Conservation (phyloP, 2,797 vertebrate species). For the Picus viridis region DNA sequence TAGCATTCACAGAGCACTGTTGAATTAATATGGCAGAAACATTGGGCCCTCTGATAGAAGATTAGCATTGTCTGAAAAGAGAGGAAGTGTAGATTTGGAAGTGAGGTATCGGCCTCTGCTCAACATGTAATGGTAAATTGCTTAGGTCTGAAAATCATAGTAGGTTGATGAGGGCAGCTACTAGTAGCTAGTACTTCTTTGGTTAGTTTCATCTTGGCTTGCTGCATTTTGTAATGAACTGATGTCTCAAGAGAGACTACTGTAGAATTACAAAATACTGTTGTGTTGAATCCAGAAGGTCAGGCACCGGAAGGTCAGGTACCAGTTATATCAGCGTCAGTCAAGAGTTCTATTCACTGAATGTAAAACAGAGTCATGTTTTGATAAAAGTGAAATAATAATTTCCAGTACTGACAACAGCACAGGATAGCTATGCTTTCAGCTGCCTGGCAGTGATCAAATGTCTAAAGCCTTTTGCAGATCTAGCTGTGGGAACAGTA, state of each 20-base stretch:
- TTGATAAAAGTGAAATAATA: neutral
- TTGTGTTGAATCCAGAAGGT: neutral
- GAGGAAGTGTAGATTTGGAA: constrained; percentile 44
- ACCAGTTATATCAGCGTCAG: neutral
- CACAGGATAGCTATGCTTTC: neutral
- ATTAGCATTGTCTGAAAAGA: constrained; percentile 67
- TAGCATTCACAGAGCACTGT: constrained; percentile 40
- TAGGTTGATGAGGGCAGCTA: neutral
- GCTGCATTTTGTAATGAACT: constrained; percentile 16
- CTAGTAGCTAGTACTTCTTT: neutral
- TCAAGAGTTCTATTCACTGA: neutral
- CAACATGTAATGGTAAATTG: neutral
- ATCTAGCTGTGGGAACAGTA: neutral
- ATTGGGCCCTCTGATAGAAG: constrained; percentile 63
- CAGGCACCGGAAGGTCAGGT: neutral
- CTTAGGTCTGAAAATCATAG: constrained; percentile 24
- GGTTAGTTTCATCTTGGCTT: neutral
- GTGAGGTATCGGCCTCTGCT: neutral
- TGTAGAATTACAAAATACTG: neutral
- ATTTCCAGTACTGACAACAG: neutral
- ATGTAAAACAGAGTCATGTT: neutral
- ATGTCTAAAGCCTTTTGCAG: neutral
- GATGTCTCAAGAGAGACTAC: neutral
- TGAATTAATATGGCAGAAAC: constrained; percentile 72
- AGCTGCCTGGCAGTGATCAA: neutral